Percentiles rank a stretch among this genome's conserved stretches.
Conservation (phyloP, 1,140 invertebrate species). For the Acromyrmex echinatior region DNA sequence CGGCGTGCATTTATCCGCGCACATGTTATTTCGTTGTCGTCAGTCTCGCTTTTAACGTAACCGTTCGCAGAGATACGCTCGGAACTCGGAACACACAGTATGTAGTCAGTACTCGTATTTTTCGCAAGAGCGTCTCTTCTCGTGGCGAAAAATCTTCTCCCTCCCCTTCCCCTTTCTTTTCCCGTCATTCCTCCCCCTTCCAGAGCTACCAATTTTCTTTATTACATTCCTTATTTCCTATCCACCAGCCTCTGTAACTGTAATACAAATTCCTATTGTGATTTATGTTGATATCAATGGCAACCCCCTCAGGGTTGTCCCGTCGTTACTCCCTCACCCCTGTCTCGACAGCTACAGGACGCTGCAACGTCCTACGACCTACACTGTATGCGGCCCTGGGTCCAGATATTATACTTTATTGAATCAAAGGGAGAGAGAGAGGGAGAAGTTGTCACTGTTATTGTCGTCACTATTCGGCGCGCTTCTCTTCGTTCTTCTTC, state of each 20-base stretch:
- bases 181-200: constrained; percentile 25
- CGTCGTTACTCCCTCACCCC: constrained; percentile 43
- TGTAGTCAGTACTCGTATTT: constrained; percentile 28
- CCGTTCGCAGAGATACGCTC: constrained; percentile 28
- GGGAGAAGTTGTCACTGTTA: constrained; percentile 79
- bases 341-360: constrained; percentile 49
- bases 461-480: constrained; percentile 72
- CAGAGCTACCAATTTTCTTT: constrained; percentile 85
- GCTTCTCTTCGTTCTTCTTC: not conserved
- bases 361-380: constrained; percentile 25
- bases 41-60: constrained; percentile 37
- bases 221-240: constrained; percentile 88
- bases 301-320: constrained; percentile 81
- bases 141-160: constrained; percentile 49
- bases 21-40: constrained; percentile 48
- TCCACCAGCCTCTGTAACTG: constrained; percentile 86
- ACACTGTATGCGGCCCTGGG: constrained; percentile 48
- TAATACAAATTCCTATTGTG: constrained; percentile 88
- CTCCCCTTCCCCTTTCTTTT: not conserved
- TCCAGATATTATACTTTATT: constrained; percentile 83
- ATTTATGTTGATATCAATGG: constrained; percentile 87
- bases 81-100: not conserved
- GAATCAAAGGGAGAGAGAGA: constrained; percentile 74
- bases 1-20: constrained; percentile 46
- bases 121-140: constrained; percentile 40